These are phyloP conservation scores for Scyliorhinus canicula DNA, from an alignment of 2,797 vertebrate genomes.

Conservation along the genomic window DNA sequence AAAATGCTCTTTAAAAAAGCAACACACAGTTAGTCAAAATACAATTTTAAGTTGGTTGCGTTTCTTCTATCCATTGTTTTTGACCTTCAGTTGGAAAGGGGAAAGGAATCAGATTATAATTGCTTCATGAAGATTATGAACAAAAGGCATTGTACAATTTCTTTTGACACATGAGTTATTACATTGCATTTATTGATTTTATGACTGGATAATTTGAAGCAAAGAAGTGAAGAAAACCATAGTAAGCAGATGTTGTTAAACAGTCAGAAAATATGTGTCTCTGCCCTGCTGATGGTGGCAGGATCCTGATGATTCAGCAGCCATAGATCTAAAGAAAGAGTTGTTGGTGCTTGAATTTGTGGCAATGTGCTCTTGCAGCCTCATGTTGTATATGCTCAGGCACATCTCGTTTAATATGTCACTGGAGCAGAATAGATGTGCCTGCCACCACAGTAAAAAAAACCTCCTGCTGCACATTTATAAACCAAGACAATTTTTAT, in stretches of 20 bases:
- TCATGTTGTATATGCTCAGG: neutral
- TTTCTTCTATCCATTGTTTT: neutral
- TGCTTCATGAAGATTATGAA: neutral
- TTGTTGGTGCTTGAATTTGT: neutral
- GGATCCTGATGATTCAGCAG: neutral
- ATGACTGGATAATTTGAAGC: neutral
- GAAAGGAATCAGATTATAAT: neutral
- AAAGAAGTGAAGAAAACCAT: neutral
- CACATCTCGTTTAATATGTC: neutral
- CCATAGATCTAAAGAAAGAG: neutral
- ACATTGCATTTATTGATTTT: neutral
- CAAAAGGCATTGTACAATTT: neutral
- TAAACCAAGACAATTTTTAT: neutral
- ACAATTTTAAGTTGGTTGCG: neutral
- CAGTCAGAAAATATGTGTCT: neutral
- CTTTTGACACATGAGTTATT: neutral
- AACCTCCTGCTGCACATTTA: neutral
- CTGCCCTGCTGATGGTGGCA: neutral
- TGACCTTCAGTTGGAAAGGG: too few relatives aligned
- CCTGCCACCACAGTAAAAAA: neutral
- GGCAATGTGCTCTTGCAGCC: neutral
- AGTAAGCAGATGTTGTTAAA: neutral
- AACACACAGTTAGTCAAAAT: neutral
- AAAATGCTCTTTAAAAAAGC: neutral
- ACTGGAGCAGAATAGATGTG: neutral